These are phyloP conservation scores for Acronicta alni DNA, from an alignment of 2,888 invertebrate species.

Conservation along the genomic window DNA sequence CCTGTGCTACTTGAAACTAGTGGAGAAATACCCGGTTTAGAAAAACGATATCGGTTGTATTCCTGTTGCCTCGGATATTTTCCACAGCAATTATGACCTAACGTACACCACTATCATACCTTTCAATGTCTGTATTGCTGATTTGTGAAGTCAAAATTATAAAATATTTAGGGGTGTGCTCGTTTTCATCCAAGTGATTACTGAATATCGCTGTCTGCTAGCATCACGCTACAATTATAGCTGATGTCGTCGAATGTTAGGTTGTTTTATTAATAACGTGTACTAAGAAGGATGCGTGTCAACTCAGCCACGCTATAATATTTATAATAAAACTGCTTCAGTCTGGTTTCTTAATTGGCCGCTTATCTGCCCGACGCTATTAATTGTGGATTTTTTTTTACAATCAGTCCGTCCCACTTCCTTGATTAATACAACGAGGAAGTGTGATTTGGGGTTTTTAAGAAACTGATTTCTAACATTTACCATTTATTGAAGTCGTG, in stretches of 20 bases:
- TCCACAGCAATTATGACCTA: too few species aligned
- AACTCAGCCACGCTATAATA: constrained; percentile 20
- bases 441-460: constrained; percentile 32
- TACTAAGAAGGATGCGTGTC: constrained; percentile 27
- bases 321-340: constrained; percentile 54
- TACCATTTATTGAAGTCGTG: too few species aligned
- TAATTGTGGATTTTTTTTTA: constrained; percentile 59
- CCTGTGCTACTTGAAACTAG: too few species aligned
- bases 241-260: neutral
- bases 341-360: constrained; percentile 64
- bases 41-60: too few species aligned
- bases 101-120: too few species aligned
- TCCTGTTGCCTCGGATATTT: too few species aligned
- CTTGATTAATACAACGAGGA: constrained; percentile 46
- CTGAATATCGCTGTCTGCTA: neutral
- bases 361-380: constrained; percentile 52
- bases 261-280: constrained; percentile 10
- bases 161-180: neutral
- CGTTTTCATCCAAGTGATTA: neutral
- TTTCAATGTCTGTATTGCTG: too few species aligned
- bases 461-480: neutral
- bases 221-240: neutral
- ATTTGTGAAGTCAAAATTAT: too few species aligned
- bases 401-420: constrained; percentile 56
- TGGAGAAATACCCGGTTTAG: too few species aligned